These are phyloP conservation scores for Perithous albicinctus DNA, from an alignment of 2,888 invertebrate species.

Conservation along the genomic window DNA sequence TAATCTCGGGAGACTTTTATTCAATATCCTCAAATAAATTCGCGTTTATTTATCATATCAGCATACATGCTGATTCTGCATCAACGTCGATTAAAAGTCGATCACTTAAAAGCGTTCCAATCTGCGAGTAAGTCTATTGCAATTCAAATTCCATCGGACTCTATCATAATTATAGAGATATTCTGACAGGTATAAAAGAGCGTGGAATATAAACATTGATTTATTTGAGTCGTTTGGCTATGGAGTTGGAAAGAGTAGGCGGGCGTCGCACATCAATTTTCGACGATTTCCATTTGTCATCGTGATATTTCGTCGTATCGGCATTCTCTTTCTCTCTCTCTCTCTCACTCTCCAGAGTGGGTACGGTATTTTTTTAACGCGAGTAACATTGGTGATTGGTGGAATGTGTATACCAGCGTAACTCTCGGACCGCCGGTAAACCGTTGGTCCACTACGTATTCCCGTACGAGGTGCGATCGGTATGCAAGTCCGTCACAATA, in stretches of 20 bases:
- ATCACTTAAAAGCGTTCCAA: conserved; percentile 25
- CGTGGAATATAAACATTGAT: conserved; percentile 69
- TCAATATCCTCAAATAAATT: conserved; percentile 23
- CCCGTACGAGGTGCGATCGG: conserved; percentile 60
- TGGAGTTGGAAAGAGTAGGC: conserved; percentile 22
- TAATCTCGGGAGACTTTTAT: conserved; percentile 52
- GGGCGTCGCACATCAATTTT: conserved; percentile 63
- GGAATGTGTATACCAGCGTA: conserved; percentile 60
- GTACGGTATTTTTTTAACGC: conserved; percentile 43
- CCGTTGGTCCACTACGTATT: conserved; percentile 60
- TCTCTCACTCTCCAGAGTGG: neutral
- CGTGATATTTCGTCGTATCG: conserved; percentile 52
- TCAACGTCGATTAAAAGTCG: conserved; percentile 42
- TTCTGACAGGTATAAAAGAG: conserved; percentile 57
- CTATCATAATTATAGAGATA: conserved; percentile 60
- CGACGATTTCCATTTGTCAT: conserved; percentile 71
- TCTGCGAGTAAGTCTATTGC: conserved; percentile 1
- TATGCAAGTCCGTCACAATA: conserved; percentile 62
- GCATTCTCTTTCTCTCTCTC: no score
- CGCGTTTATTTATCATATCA: conserved; percentile 35
- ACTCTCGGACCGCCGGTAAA: conserved; percentile 29
- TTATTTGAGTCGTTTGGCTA: conserved; percentile 62
- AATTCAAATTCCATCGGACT: conserved; percentile 37
- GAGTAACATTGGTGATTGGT: conserved; percentile 63
- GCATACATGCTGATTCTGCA: conserved; percentile 11